Conservation (phyloP, 2,113 vertebrate genomes). For the Cynoglossus semilaevis region DNA sequence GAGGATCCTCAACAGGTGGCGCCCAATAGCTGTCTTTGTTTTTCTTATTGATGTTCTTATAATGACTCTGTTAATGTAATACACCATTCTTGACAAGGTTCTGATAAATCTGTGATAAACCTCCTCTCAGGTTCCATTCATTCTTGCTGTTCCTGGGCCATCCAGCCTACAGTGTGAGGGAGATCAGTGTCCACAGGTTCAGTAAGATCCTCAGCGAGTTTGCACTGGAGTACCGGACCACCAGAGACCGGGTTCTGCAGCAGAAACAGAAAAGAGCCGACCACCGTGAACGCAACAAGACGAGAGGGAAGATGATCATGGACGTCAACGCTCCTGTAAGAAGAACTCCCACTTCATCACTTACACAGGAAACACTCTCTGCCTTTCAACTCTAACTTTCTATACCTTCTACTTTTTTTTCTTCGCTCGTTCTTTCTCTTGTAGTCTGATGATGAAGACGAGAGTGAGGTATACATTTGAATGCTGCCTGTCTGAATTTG, state of each 20-base stretch:
- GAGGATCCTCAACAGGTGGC: constrained; percentile 91
- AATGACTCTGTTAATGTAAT: too few species aligned
- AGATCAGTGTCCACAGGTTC: constrained; percentile 92
- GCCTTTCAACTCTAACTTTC: not conserved
- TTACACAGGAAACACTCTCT: not conserved
- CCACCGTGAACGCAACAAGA: constrained; percentile 96
- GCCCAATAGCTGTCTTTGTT: too few species aligned
- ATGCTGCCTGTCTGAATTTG: constrained; percentile 31
- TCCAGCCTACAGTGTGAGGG: constrained; percentile 85
- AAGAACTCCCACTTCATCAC: not conserved
- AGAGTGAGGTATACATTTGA: constrained; percentile 77
- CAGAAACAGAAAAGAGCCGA: constrained; percentile 95
- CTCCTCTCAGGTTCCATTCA: constrained; percentile 84
- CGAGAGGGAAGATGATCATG: constrained; percentile 96
- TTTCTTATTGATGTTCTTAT: too few species aligned
- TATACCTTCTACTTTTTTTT: constrained; percentile 6
- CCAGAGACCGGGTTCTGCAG: constrained; percentile 91
- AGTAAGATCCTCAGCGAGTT: constrained; percentile 94
- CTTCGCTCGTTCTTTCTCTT: constrained; percentile 47
- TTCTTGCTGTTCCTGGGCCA: constrained; percentile 95
- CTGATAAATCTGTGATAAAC: not conserved
- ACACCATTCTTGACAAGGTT: too few species aligned
- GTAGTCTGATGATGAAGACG: constrained; percentile 93
- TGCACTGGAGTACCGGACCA: constrained; percentile 94
- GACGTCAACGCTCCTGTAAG: constrained; percentile 82